Percentiles rank a stretch among this genome's conserved stretches.
Conservation (phyloP, 2,797 vertebrate genomes). For the Luscinia luscinia region DNA sequence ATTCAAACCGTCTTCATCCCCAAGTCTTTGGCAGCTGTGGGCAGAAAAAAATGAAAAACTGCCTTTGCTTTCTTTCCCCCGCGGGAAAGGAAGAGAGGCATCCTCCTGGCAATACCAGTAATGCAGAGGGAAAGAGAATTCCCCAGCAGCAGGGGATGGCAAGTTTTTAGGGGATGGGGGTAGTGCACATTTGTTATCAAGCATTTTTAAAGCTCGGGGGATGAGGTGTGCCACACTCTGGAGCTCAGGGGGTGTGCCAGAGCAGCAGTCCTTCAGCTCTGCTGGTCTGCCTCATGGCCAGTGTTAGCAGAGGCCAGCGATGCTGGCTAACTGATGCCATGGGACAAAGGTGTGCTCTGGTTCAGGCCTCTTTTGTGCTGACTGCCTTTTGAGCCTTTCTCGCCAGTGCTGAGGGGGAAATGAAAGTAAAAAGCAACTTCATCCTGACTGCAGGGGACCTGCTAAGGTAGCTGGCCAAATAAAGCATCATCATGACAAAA, state of each 20-base stretch:
- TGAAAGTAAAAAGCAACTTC: neutral
- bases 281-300: neutral
- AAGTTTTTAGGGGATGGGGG: neutral
- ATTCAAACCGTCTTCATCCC: neutral
- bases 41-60: neutral
- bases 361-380: neutral
- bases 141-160: neutral
- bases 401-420: neutral
- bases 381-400: neutral
- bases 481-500: neutral
- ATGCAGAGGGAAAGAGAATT: neutral
- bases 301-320: neutral
- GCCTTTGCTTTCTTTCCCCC: neutral
- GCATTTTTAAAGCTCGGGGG: neutral
- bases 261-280: neutral
- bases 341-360: neutral
- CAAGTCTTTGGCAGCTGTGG: neutral
- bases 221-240: fast-evolving
- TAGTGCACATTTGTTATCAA: neutral
- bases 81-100: neutral
- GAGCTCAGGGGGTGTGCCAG: fast-evolving
- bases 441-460: neutral
- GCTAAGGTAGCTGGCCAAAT: neutral
- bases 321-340: neutral
- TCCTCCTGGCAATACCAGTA: neutral